These are phyloP conservation scores for Choreutis nemorana DNA, from an alignment of 2,888 invertebrate genomes.

Conservation along the genomic window DNA sequence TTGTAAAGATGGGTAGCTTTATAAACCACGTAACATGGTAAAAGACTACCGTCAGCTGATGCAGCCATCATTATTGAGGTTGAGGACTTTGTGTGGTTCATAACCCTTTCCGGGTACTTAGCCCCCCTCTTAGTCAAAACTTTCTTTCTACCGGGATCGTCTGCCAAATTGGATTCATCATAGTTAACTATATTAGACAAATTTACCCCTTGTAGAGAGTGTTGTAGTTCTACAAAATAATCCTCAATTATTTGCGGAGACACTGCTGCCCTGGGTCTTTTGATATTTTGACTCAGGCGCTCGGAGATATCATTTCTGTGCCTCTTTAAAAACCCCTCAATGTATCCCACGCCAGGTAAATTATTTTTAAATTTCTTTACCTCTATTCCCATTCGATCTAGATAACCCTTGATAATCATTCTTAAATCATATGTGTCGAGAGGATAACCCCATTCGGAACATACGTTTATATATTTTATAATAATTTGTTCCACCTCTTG, in stretches of 20 bases:
- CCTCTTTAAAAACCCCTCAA: too few species aligned
- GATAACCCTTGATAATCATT: too few species aligned
- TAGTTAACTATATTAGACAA: constrained; percentile 5
- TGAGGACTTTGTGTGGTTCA: constrained; percentile 19
- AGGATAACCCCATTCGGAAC: too few species aligned
- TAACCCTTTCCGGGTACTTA: constrained; percentile 24
- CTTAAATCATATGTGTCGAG: too few species aligned
- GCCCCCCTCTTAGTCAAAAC: constrained; percentile 12
- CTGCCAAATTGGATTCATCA: constrained; percentile 6
- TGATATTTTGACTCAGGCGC: constrained; percentile 9
- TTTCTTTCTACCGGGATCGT: constrained; percentile 12
- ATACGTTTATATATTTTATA: too few species aligned
- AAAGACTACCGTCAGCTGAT: constrained; percentile 22
- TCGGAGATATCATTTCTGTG: constrained; percentile 8
- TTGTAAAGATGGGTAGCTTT: constrained; percentile 28
- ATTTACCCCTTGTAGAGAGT: constrained; percentile 7
- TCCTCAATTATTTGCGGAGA: constrained; percentile 5
- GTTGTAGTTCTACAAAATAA: constrained; percentile 10
- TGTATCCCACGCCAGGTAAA: too few species aligned
- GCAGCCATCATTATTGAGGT: constrained; percentile 27
- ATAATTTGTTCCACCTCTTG: too few species aligned
- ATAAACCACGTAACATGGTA: constrained; percentile 32
- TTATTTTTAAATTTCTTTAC: too few species aligned
- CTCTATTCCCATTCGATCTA: too few species aligned
- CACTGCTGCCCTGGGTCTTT: constrained; percentile 8